phyloP scores from a whole-genome alignment of 2,797 vertebrate genomes.

The Babyrousa celebensis region DNA sequence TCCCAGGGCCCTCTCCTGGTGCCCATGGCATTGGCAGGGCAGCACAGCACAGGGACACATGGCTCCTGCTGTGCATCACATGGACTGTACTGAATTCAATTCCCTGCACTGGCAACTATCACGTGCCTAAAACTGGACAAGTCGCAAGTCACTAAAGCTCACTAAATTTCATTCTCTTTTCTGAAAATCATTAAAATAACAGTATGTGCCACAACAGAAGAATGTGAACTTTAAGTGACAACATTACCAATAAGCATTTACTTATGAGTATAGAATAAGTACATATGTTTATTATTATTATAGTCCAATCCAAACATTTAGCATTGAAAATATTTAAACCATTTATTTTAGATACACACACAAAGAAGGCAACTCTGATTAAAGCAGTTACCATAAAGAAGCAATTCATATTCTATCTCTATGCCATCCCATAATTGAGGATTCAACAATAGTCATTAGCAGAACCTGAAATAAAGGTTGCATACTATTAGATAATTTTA shows the following conservation, averaged over 20 bases:
- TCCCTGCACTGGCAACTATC: neutral
- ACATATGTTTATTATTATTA: neutral
- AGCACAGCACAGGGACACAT: neutral
- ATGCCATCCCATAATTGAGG: neutral
- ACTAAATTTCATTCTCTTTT: neutral
- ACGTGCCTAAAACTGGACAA: neutral
- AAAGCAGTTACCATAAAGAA: neutral
- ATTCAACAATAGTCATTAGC: neutral
- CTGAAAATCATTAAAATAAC: slow-evolving; percentile 10
- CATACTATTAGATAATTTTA: neutral
- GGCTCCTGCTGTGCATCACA: rapidly evolving
- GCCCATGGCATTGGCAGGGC: rapidly evolving
- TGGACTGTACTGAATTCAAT: rapidly evolving
- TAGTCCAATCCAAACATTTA: neutral
- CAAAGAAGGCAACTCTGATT: neutral
- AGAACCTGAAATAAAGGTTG: neutral
- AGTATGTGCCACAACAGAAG: neutral
- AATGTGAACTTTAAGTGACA: neutral
- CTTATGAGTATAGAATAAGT: neutral
- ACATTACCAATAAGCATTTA: neutral
- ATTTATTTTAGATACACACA: neutral
- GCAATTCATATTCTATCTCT: neutral
- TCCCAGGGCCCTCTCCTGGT: neutral
- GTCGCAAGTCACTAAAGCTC: neutral
- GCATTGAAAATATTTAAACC: neutral